Evolutionary conservation across 1,140 invertebrate species (phyloP), one percentile per base, ranked within the genome.

Genomic region (Formica selysi): DNA sequence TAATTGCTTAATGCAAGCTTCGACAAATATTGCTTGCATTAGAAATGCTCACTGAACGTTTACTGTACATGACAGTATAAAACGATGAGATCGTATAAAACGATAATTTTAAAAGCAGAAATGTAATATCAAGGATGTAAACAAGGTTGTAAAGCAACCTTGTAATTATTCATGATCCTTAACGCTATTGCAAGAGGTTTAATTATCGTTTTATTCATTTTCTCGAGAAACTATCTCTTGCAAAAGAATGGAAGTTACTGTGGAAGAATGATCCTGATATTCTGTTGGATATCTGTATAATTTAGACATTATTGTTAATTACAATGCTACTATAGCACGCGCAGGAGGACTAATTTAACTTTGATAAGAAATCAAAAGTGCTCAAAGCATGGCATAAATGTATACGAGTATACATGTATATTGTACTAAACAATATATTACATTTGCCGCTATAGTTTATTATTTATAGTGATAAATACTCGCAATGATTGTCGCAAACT

Each of bases 281-380:
- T 2, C 26, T 29, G 11, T 48, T 26, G 41, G 3, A 70, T 70
- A 51, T 51, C 6, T 26, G 13, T n/a, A 11, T 5, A 71, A 73
- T 73, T 73, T 54, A 73, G 26, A 8, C 29, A 3, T 22, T 29
- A 4, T 16, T 71, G 26, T 71, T 70, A 70, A 71, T 71, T 73
- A 73, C 16, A 71, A 71, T 6, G 16, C 13, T 51, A 19, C 1
- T 2, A 19, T 65, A n/a, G 32, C 5, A 64, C 13, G 16, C 61
- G 5, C 13, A 13, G 29, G 29, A 70, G 26, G 6, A 67, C 41
- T 32, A 51, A 73, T 73, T 73, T 32, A 73, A 32, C 29, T 54
- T 51, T 54, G 19, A 1, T 51, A 22, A n/a, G 16, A 73, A 54
- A 73, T 36, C 36, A 36, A 73, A 71, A 51, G 1, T 32, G 13